Base-by-base conservation (phyloP, 2,113 vertebrate genomes). In the Eolophus roseicapilla region DNA sequence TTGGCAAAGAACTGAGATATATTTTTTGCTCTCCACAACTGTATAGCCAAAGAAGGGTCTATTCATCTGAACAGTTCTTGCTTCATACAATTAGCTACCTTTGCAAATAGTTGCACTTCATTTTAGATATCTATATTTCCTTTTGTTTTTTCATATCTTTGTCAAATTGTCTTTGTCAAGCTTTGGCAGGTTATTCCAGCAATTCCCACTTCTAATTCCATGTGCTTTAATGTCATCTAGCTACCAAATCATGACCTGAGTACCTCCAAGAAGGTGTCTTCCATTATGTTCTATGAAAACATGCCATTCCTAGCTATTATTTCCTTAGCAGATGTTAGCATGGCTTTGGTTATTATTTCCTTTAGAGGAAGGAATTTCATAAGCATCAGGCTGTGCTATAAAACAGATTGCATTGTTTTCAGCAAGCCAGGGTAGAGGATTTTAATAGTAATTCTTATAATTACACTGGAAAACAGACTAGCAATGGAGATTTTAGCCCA, bases 381-480 rank as follows among this genome's bases (percentile, higher is more conserved):
- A 73, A 64, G 71, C 10, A 33, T 60, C 63, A 83, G 33, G 18
- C 31, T 75, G 31, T 33, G 18, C 77, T 94, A 67, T 64, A 79
- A 93, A 94, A 67, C 49, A 83, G 64, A 70, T 76, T 62, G 35
- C 41, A 60, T 62, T 82, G 6, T 37, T 94, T 96, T 94, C 95
- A 95, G 64, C 73, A 81, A 71, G 43, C 37, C 41, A 18, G 7
- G 20, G 21, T 65, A 93, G 77, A 79, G 47, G 37, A 50, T 82
- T 87, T 91, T 74, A 85, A 71, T 96, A 75, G 50, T 60, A 78
- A 55, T 82, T 71, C 75, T 71, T 80, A 90, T 81, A 94, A 86
- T 91, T 94, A 78, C 31, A 39, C 49, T 86, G 68, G 35, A 85
- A 93, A 91, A 71, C 29, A 68, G 73, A 63, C 11, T 31, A 88